Conservation (phyloP, 2,888 invertebrate species). For the Blastobasis adustella region DNA sequence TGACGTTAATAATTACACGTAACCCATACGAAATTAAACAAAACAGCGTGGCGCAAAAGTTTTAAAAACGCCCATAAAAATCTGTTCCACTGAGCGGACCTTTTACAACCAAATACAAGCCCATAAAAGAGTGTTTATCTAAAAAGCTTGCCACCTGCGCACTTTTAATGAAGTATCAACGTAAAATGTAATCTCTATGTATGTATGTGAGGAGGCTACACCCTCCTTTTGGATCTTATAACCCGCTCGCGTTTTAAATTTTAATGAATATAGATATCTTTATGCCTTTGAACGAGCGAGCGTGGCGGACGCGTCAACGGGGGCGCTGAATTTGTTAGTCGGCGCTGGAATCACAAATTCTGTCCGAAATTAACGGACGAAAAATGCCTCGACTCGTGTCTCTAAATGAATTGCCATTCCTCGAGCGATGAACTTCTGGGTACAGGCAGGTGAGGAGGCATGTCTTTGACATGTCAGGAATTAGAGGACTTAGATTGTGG, state of each 20-base stretch:
- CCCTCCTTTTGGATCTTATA: conserved; percentile 57
- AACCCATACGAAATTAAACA: too few relatives aligned
- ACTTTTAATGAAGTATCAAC: conserved; percentile 5
- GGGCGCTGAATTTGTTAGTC: background rate
- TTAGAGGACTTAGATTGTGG: too few relatives aligned
- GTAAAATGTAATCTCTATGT: conserved; percentile 4
- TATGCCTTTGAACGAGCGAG: conserved; percentile 55
- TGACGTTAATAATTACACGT: too few relatives aligned
- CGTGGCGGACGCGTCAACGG: conserved; percentile 26
- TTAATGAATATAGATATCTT: conserved; percentile 71
- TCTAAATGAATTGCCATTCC: background rate
- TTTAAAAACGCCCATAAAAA: too few relatives aligned
- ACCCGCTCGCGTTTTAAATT: conserved; percentile 65
- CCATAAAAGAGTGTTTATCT: background rate
- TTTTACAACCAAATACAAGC: too few relatives aligned
- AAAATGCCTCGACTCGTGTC: background rate
- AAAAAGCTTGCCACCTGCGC: background rate
- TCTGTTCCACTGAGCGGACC: too few relatives aligned
- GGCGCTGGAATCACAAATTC: background rate
- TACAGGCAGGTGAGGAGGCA: too few relatives aligned
- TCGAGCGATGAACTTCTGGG: background rate
- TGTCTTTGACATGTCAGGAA: too few relatives aligned
- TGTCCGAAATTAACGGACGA: background rate
- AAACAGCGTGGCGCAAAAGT: too few relatives aligned
- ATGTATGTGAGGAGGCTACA: conserved; percentile 1